phyloP scores from a whole-genome alignment of 2,797 vertebrate species.

The Peromyscus nudipes region DNA sequence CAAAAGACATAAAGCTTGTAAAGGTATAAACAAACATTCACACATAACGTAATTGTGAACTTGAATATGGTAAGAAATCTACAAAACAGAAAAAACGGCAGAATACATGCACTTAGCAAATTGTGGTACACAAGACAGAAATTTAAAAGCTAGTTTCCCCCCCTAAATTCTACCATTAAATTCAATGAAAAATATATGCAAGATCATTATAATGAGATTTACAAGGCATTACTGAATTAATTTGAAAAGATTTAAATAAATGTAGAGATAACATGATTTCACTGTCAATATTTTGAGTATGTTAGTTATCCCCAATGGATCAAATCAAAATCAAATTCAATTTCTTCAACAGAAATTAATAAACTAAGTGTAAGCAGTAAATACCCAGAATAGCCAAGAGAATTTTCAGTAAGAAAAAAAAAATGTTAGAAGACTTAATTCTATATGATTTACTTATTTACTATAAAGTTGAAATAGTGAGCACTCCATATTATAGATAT shows the following conservation, averaged over 20 bases:
- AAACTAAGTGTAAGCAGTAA: conserved; percentile 23
- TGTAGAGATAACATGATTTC: conserved; percentile 39
- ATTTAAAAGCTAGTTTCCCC: background rate
- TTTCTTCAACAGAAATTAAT: background rate
- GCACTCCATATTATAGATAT: background rate
- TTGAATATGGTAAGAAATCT: conserved; percentile 26
- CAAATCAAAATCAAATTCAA: conserved; percentile 25
- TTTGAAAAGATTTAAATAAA: conserved; percentile 53
- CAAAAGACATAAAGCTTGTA: background rate
- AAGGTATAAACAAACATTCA: background rate
- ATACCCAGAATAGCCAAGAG: conserved; percentile 33
- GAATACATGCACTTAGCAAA: conserved; percentile 10
- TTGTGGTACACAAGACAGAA: background rate
- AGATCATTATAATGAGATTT: background rate
- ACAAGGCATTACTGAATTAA: conserved; percentile 19
- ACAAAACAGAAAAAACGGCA: background rate
- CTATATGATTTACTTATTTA: conserved; percentile 46
- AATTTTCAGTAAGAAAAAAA: conserved; percentile 61
- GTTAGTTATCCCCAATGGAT: background rate
- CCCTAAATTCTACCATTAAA: background rate
- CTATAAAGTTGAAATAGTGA: conserved; percentile 24
- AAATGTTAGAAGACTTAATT: background rate
- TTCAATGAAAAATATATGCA: conserved; percentile 29
- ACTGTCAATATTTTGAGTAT: conserved; percentile 42
- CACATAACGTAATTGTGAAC: conserved; percentile 13